Base-by-base conservation (phyloP, 1,140 invertebrate species). In the Drosophila suzukii region DNA sequence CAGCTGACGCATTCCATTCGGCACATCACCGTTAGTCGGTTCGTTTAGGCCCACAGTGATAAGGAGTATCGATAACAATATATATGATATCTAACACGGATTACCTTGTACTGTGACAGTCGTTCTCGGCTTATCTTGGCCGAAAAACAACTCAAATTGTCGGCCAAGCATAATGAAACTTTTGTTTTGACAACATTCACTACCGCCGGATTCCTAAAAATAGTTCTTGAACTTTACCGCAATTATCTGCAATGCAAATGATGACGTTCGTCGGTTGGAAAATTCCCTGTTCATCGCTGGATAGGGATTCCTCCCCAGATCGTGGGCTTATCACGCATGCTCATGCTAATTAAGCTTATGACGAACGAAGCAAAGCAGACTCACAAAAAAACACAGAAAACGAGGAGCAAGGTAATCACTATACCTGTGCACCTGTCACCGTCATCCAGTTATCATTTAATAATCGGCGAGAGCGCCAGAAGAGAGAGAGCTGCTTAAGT, bases 381-480 rank as follows among this genome's bases (percentile, higher is more conserved):
- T 39, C 10, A 10, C 2, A 17, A 30, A 36, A 66, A 61, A n/a
- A 65, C 50, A 17, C n/a, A 43, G 11, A 46, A 46, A 46, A 46
- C 15, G 53, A 27, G 24, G 36, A 65, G 44, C 59, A 30, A 36
- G 17, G 7, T 30, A 44, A 44, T 68, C 47, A 68, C 65, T 68
- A 20, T 32, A 36, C 30, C 38, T 47, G 43, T 32, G 39, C 43
- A 63, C 53, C 70, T 62, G 58, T 74, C 70, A 51, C 32, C 51
- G 71, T 41, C 70, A 74, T 51, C 46, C 30, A 53, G 73, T 67
- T 76, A 75, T 54, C 72, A 75, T 62, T 75, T 75, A 75, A 75
- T 75, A 75, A 55, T 12, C 54, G 4, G 13, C n/a, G 44, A 57
- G 49, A 47, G 49, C 20, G 47, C 17, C 20, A 47, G 11, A 50